A percentile compares a stretch with the other conserved stretches of the same genome.
phyloP scores from a whole-genome alignment of 2,888 invertebrate genomes.

The Ophion obscuratus region DNA sequence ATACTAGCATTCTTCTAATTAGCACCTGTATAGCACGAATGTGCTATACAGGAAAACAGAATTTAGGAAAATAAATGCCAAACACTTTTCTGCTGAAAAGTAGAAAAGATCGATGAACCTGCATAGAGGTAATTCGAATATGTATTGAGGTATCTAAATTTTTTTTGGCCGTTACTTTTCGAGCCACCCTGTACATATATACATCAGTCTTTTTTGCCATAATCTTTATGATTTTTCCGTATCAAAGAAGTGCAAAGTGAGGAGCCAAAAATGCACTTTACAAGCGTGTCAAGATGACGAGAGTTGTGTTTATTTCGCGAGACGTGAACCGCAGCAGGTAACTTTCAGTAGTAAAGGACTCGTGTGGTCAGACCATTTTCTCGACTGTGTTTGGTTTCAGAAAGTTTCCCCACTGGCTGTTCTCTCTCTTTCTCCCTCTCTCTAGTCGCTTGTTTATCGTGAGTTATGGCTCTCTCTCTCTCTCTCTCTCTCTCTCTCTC shows the following conservation, averaged over 20 bases:
- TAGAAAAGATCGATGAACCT: no score
- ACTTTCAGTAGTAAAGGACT: conserved; percentile 22
- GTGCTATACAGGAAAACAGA: no score
- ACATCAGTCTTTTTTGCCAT: conserved; percentile 12
- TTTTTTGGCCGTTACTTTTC: no score
- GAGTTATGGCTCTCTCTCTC: conserved; percentile 41
- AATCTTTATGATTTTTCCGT: conserved; percentile 8
- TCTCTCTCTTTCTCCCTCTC: neutral
- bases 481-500: conserved; percentile 10
- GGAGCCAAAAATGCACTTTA: neutral
- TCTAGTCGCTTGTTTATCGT: conserved; percentile 50
- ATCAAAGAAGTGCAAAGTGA: neutral
- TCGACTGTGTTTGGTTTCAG: conserved; percentile 17
- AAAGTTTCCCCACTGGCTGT: conserved; percentile 33
- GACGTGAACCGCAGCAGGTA: conserved; percentile 22
- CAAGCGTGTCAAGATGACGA: conserved; percentile 25
- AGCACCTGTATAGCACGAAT: no score
- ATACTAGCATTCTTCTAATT: no score
- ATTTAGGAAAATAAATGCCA: no score
- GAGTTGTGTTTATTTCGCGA: conserved; percentile 32
- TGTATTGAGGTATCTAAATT: no score
- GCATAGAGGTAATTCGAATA: no score
- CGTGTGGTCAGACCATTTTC: conserved; percentile 48
- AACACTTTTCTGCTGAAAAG: neutral
- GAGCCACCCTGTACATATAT: neutral